A percentile compares a stretch with the other conserved stretches of the same genome.
Conservation (phyloP, 2,113 vertebrate species). For the Equus przewalskii region DNA sequence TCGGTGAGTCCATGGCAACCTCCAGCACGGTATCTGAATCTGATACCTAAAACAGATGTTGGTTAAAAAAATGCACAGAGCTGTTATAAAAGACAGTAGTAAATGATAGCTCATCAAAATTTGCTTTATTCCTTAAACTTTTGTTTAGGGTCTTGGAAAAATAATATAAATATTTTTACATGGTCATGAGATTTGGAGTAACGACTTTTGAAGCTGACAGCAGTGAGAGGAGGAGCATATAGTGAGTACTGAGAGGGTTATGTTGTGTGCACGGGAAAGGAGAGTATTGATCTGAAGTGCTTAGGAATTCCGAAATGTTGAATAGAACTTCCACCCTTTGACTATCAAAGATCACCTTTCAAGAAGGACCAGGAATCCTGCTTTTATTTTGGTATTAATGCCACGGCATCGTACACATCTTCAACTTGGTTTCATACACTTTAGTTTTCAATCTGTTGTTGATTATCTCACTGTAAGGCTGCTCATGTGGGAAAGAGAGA, state of each 20-base stretch:
- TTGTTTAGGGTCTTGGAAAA: background rate
- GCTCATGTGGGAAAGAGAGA: background rate
- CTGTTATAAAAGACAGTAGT: background rate
- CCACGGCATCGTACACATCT: background rate
- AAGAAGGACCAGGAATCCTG: background rate
- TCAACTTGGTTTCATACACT: background rate
- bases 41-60: background rate
- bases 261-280: rapidly evolving
- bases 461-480: background rate
- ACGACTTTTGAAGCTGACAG: background rate
- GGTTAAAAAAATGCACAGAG: background rate
- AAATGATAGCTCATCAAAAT: background rate
- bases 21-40: background rate
- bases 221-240: background rate
- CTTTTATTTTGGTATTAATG: background rate
- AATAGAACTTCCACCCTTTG: background rate
- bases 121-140: background rate
- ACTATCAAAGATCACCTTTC: background rate
- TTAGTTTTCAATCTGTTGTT: background rate
- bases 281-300: background rate
- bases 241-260: too few species aligned
- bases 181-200: background rate
- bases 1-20: background rate
- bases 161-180: background rate
- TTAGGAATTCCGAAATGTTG: background rate